These are phyloP conservation scores for Phortica okadai DNA, from an alignment of 2,888 invertebrate genomes.

Conservation along the genomic window DNA sequence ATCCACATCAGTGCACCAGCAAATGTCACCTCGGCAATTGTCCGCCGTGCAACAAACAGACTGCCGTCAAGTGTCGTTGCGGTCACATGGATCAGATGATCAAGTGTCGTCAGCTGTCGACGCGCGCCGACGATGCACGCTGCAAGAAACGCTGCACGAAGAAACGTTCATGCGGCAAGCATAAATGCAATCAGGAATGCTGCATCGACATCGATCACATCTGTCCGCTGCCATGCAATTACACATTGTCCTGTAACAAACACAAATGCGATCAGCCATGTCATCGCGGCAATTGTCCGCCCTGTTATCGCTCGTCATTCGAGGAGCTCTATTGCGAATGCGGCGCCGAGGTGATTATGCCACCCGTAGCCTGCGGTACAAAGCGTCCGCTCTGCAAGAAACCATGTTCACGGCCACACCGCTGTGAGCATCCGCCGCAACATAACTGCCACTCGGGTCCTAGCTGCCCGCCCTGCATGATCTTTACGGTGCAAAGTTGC, in stretches of 20 bases:
- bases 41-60: conserved; percentile 86
- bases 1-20: conserved; percentile 82
- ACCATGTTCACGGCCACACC: conserved; percentile 85
- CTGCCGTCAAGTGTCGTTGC: conserved; percentile 89
- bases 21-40: conserved; percentile 85
- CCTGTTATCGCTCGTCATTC: conserved; percentile 87
- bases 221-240: conserved; percentile 89
- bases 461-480: conserved; percentile 89
- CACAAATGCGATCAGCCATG: conserved; percentile 94
- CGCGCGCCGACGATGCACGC: conserved; percentile 84
- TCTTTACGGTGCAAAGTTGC: conserved; percentile 90
- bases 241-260: conserved; percentile 88
- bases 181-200: conserved; percentile 93
- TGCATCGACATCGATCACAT: conserved; percentile 92
- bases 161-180: conserved; percentile 89
- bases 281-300: conserved; percentile 89
- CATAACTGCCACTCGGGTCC: conserved; percentile 88
- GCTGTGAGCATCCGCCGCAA: conserved; percentile 88
- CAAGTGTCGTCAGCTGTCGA: conserved; percentile 84
- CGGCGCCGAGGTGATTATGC: conserved; percentile 89
- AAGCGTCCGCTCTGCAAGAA: conserved; percentile 87
- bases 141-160: conserved; percentile 95
- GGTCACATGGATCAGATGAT: conserved; percentile 90
- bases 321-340: conserved; percentile 95
- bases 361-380: conserved; percentile 95